Evolutionary conservation across 2,888 invertebrate species (phyloP), one percentile per base, ranked within the genome.

Genomic region (Caenorhabditis afra): DNA sequence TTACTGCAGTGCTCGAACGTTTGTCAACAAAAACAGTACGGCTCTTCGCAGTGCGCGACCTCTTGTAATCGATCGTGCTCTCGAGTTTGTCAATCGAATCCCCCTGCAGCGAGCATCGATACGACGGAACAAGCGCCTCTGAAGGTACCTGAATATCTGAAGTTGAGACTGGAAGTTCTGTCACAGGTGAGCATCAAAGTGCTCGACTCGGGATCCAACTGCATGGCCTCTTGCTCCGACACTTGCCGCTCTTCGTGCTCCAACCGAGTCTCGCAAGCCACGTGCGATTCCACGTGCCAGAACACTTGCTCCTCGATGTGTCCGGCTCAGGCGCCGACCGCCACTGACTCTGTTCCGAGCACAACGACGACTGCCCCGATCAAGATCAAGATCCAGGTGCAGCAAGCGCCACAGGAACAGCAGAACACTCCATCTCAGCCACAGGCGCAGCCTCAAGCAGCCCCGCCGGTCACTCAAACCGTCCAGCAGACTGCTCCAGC

Each of bases 61-160:
- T 79, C 79, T 55, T 79, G 79, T 67, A 71, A 67, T 75, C 61
- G 50, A 68, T 79, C 79, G 41, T 79, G 79, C 70, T 67, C 70
- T 59, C 64, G 75, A 65, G 75, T 79, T 61, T 79, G 79, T 61
- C 73, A 74, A 62, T 57, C 78, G 20, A 77, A 59, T 55, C 70
- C 77, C 14, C 35, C 64, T 45, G 35, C 52, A 12, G 11, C 16
- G 1, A 29, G 41, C n/a, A 41, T 22, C n/a, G 37, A 37, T 16
- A 55, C 67, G 23, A 61, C 80, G 39, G 57, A 66, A 41, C 45
- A 65, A 67, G 41, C 58, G 4, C 70, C 79, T 37, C 37, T 75
- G 52, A 79, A 74, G 58, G 68, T 78, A 16, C 12, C 1, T 47
- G 0, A 23, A 29, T 7, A 29, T 52, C 11, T 29, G 11, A 20